Evolutionary conservation across 2,113 vertebrate species (phyloP), one percentile per base, ranked within the genome.

Genomic region (Ibidorhyncha struthersii): DNA sequence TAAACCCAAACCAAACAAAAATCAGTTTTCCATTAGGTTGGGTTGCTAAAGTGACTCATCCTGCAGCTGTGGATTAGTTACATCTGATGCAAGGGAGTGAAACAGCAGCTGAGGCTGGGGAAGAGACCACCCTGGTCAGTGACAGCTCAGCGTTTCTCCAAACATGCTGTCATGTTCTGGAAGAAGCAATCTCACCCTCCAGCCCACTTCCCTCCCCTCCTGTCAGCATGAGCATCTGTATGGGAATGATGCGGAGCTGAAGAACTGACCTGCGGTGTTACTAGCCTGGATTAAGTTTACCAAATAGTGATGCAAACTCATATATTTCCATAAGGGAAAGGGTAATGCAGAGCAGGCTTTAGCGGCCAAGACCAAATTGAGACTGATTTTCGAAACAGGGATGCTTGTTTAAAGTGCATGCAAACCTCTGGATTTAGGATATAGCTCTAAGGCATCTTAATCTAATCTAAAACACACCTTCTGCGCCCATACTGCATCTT

Each of bases 61-160:
- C 66, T 93, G 91, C 96, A 96, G 95, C 93, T 97, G 95, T 91
- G 93, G 78, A 82, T 93, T 79, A 84, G 59, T 93, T 91, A 84
- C 73, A 85, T 87, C 73, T 97, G 70, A 87, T 56, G 77, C 43
- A 93, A 80, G 61, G 65, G 73, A 94, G 61, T 43, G 70, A 91
- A 93, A 84, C 26, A 72, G 69, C 86, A 96, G 78, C 84, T 93
- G 89, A 79, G 65, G 26, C 41, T 66, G 38, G n/a, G 32, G 69
- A 79, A 76, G 77, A 84, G 91, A 97, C 89, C 91, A 95, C 90
- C 93, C 84, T 0, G 6, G 61, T 89, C 32, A 83, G 62, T 26
- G 17, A 77, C 63, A 89, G 58, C 81, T 91, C 91, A 70, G 1
- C 6, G 65, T 84, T 94, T 82, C 73, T 94, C 59, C 83, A 87